These are phyloP conservation scores for Zenarchopterus dispar DNA, from an alignment of 2,797 vertebrate species.

Conservation along the genomic window DNA sequence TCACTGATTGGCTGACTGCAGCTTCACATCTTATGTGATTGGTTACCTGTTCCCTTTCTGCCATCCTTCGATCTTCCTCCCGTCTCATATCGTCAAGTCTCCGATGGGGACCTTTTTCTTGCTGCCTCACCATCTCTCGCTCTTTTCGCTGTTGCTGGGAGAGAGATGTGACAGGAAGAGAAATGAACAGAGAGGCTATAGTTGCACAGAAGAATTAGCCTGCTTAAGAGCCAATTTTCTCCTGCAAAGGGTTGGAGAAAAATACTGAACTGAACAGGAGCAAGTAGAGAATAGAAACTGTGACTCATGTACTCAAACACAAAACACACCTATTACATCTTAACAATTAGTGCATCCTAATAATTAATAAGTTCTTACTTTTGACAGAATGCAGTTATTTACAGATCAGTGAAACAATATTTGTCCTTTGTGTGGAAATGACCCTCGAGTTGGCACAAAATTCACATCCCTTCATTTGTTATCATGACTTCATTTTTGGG, in stretches of 20 bases:
- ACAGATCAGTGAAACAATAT: slow-evolving; percentile 19
- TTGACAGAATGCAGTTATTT: slow-evolving; percentile 15
- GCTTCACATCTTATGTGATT: slow-evolving; percentile 57
- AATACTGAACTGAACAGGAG: slow-evolving; percentile 20
- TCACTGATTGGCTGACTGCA: slow-evolving; percentile 62
- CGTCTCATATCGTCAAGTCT: slow-evolving; percentile 90
- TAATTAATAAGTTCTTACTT: slow-evolving; percentile 26
- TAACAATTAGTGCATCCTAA: slow-evolving; percentile 30
- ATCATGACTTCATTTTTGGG: slow-evolving; percentile 33
- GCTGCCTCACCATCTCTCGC: slow-evolving; percentile 91
- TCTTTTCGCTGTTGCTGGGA: slow-evolving; percentile 93
- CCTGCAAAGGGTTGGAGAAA: slow-evolving; percentile 33
- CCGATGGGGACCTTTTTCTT: slow-evolving; percentile 93
- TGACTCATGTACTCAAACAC: slow-evolving; percentile 47
- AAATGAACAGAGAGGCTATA: slow-evolving; percentile 60
- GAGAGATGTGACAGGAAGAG: slow-evolving; percentile 58
- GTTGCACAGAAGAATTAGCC: slow-evolving; percentile 41
- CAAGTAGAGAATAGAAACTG: slow-evolving; percentile 32
- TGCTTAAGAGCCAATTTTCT: slow-evolving; percentile 31
- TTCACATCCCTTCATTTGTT: slow-evolving; percentile 28
- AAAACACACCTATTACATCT: slow-evolving; percentile 29
- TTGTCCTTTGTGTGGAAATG: slow-evolving; percentile 38
- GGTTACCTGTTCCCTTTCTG: slow-evolving; percentile 91
- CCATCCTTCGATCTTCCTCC: slow-evolving; percentile 91
- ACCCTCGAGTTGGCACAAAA: slow-evolving; percentile 41